These are phyloP conservation scores for Halcyon chelicuti DNA, from an alignment of 2,797 vertebrate species.

Conservation along the genomic window DNA sequence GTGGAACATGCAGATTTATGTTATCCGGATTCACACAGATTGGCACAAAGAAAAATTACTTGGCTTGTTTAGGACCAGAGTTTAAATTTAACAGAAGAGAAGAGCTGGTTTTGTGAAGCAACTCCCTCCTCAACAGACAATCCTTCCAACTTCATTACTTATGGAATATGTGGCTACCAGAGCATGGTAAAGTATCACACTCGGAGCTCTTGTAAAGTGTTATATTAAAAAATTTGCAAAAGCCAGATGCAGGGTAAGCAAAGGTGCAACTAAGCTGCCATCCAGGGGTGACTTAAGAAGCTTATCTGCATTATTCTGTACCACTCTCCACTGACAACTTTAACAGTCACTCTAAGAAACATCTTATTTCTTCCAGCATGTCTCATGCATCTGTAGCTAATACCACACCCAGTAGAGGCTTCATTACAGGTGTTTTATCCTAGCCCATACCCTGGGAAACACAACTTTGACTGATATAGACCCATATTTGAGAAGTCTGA, in stretches of 20 bases:
- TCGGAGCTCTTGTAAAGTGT: background rate
- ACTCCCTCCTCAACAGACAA: constrained; percentile 20
- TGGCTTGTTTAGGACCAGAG: background rate
- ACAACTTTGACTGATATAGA: background rate
- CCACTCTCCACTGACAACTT: background rate
- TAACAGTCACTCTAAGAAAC: constrained; percentile 7
- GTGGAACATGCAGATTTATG: background rate
- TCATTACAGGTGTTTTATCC: background rate
- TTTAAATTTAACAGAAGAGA: background rate
- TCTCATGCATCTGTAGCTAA: background rate
- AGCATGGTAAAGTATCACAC: constrained; percentile 14
- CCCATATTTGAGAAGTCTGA: background rate
- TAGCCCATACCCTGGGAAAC: accelerated
- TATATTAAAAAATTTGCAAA: constrained; percentile 14
- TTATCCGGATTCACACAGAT: background rate
- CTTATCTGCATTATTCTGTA: constrained; percentile 46
- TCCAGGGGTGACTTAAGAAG: constrained; percentile 32
- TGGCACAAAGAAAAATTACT: background rate
- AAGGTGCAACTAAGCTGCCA: constrained; percentile 42
- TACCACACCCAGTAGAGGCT: background rate
- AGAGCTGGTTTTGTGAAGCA: accelerated
- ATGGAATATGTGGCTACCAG: background rate
- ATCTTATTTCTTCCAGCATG: background rate
- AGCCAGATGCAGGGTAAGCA: constrained; percentile 1
- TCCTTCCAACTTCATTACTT: background rate